These are phyloP conservation scores for Aegithalos caudatus DNA, from an alignment of 2,113 vertebrate species.

Conservation along the genomic window DNA sequence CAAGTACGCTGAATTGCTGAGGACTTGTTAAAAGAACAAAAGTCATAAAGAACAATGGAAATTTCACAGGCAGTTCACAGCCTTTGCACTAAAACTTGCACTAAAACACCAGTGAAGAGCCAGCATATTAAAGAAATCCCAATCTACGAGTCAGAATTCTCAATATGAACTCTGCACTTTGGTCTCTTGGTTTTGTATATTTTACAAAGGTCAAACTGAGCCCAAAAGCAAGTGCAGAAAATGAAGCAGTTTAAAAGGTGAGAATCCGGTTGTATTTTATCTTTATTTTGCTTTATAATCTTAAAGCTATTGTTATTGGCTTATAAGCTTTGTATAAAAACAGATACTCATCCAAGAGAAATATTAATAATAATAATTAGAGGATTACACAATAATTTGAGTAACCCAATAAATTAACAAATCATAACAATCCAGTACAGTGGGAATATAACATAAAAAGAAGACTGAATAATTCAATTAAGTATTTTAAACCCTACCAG, in stretches of 20 bases:
- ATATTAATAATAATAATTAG: slow-evolving; percentile 35
- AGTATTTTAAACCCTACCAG: not conserved
- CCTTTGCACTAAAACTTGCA: not conserved
- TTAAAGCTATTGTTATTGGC: slow-evolving; percentile 3
- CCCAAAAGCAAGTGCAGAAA: not conserved
- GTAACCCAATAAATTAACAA: slow-evolving; percentile 15
- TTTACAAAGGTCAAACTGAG: not conserved
- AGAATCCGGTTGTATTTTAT: not conserved
- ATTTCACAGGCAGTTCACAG: not conserved
- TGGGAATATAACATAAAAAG: not conserved
- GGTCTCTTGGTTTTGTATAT: not conserved
- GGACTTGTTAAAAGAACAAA: not conserved
- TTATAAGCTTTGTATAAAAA: slow-evolving; percentile 11
- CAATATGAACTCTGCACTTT: not conserved
- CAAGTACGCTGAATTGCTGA: not conserved
- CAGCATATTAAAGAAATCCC: not conserved
- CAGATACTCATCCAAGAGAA: not conserved
- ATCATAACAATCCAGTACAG: not conserved
- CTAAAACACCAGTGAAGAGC: not conserved
- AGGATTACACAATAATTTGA: not conserved
- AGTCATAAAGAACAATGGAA: not conserved
- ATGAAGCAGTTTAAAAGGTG: not conserved
- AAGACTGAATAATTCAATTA: not conserved
- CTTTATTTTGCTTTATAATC: not conserved
- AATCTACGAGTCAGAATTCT: not conserved